Conservation (phyloP, 1,140 invertebrate species). For the Heliconius hermathena region DNA sequence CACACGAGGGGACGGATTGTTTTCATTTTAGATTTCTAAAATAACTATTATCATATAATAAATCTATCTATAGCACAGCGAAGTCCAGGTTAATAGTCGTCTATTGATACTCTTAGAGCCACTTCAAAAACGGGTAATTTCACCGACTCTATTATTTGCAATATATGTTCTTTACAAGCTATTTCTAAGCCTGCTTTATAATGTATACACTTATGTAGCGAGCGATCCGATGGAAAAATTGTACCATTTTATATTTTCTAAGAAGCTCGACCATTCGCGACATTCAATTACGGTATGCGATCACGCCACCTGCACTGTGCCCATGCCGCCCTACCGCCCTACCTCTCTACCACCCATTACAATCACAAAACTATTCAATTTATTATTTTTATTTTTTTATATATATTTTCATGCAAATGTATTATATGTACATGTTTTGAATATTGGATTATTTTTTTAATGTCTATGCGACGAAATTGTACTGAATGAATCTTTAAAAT, state of each 20-base stretch:
- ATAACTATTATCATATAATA: not conserved
- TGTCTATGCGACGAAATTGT: too few relatives aligned
- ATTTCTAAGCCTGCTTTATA: slow-evolving; percentile 9
- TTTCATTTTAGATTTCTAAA: not conserved
- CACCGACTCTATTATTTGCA: slow-evolving; percentile 10
- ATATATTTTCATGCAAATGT: not conserved
- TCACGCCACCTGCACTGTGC: slow-evolving; percentile 15
- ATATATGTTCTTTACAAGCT: slow-evolving; percentile 4
- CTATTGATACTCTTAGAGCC: not conserved
- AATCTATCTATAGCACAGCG: not conserved
- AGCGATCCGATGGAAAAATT: slow-evolving; percentile 16
- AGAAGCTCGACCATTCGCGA: slow-evolving; percentile 19
- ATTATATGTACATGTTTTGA: not conserved
- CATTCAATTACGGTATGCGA: slow-evolving; percentile 22
- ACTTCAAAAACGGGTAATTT: slow-evolving; percentile 14
- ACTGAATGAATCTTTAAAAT: too few relatives aligned
- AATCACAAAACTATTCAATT: slow-evolving; percentile 15
- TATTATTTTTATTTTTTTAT: not conserved
- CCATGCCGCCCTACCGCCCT: not conserved
- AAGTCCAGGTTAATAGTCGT: not conserved
- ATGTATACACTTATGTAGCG: slow-evolving; percentile 15
- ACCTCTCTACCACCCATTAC: not conserved
- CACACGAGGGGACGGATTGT: too few relatives aligned
- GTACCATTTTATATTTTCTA: slow-evolving; percentile 21
- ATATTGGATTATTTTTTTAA: too few relatives aligned